phyloP scores from a whole-genome alignment of 1,140 invertebrate genomes.

The Trichomalopsis sarcophagae region DNA sequence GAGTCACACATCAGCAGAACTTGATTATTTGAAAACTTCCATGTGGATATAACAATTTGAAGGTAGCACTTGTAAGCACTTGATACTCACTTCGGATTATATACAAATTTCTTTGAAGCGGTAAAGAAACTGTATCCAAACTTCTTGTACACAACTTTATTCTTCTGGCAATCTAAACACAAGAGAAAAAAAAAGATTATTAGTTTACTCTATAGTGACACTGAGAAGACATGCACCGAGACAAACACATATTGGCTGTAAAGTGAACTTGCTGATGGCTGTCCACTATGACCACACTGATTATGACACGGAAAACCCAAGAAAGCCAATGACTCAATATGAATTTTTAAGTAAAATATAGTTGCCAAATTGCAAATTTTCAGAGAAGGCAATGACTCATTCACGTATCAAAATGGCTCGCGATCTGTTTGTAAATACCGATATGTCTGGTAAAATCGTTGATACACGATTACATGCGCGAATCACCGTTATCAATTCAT shows the following conservation, averaged over 20 bases:
- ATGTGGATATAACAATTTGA: background rate
- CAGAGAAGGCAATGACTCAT: background rate
- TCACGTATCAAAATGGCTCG: background rate
- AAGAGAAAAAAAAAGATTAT: conserved; percentile 25
- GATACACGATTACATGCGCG: background rate
- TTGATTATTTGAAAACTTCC: background rate
- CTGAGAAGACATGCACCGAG: background rate
- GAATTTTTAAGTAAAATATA: too few relatives aligned
- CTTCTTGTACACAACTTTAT: conserved; percentile 9
- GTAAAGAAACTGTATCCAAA: conserved; percentile 45
- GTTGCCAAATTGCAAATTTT: too few relatives aligned
- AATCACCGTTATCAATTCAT: too few relatives aligned
- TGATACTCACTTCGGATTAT: conserved; percentile 48
- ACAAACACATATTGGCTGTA: conserved; percentile 7
- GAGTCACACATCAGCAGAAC: background rate
- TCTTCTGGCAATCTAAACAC: conserved; percentile 45
- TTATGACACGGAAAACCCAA: too few relatives aligned
- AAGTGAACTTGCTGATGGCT: conserved; percentile 25
- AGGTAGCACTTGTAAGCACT: background rate
- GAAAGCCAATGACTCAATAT: too few relatives aligned
- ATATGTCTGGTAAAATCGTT: background rate
- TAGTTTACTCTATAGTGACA: background rate
- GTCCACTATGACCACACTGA: too few relatives aligned
- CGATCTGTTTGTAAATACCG: background rate
- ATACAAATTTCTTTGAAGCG: conserved; percentile 47